Conservation (phyloP, 2,888 invertebrate species). For the Thysanoteuthis rhombus region DNA sequence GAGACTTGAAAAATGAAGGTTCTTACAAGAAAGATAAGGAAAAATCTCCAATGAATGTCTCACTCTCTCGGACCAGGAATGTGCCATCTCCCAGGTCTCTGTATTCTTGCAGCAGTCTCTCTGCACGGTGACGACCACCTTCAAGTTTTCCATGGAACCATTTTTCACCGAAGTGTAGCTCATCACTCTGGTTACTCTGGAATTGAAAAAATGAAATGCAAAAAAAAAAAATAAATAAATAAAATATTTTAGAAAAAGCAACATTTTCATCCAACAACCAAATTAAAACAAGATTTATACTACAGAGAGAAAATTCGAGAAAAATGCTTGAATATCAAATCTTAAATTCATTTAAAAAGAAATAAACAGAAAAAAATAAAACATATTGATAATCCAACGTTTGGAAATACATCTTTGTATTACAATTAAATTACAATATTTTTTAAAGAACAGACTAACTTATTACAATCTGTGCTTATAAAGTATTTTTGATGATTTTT, state of each 20-base stretch:
- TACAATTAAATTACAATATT: too few species aligned
- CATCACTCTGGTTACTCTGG: conserved; percentile 52
- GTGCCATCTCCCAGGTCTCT: conserved; percentile 58
- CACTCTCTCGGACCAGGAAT: conserved; percentile 81
- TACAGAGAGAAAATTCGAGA: neutral
- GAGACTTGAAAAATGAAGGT: neutral
- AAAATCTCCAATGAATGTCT: conserved; percentile 95
- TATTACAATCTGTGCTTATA: too few species aligned
- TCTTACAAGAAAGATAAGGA: conserved; percentile 88
- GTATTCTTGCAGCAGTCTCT: conserved; percentile 52
- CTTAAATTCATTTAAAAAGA: too few species aligned
- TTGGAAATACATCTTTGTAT: too few species aligned
- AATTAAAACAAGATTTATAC: neutral
- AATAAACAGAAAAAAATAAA: too few species aligned
- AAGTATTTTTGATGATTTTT: too few species aligned
- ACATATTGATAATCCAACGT: too few species aligned
- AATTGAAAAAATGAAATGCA: neutral
- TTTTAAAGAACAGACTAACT: too few species aligned
- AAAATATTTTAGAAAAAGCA: too few species aligned
- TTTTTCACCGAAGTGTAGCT: conserved; percentile 60
- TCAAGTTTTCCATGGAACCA: conserved; percentile 62
- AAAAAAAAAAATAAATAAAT: neutral
- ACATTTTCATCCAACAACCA: too few species aligned
- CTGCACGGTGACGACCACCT: conserved; percentile 53
- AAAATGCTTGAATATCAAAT: too few species aligned